Conservation (phyloP, 2,888 invertebrate genomes). For the Lithophane socia region DNA sequence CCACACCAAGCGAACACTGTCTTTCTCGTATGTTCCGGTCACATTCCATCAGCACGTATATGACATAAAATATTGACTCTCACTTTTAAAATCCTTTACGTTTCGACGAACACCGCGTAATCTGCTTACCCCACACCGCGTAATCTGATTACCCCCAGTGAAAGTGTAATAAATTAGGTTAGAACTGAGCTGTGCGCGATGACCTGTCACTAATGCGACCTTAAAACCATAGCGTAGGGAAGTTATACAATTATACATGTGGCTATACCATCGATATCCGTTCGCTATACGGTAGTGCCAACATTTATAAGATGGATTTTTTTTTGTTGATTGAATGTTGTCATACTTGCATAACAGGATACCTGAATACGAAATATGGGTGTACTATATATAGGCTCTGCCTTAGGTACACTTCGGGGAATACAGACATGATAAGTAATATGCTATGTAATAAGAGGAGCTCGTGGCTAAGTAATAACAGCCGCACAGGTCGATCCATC, state of each 20-base stretch:
- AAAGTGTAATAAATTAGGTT: slow-evolving; percentile 56
- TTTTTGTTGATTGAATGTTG: background rate
- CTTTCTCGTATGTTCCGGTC: too few species aligned
- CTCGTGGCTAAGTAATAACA: too few species aligned
- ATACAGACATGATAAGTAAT: too few species aligned
- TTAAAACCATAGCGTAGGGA: slow-evolving; percentile 36
- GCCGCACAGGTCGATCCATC: too few species aligned
- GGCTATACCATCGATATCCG: background rate
- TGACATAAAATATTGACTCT: background rate
- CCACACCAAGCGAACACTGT: too few species aligned
- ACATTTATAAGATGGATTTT: background rate
- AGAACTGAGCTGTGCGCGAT: slow-evolving; percentile 33
- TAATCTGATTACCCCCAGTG: slow-evolving; percentile 37
- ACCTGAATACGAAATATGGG: too few species aligned
- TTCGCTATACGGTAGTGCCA: background rate
- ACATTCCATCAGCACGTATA: too few species aligned
- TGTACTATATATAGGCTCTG: too few species aligned
- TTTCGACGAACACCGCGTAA: slow-evolving; percentile 18
- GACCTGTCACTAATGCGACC: slow-evolving; percentile 60
- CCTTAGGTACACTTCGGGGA: too few species aligned
- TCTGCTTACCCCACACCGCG: slow-evolving; percentile 16
- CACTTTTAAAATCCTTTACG: slow-evolving; percentile 6
- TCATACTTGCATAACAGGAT: background rate
- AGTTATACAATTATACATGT: slow-evolving; percentile 15
- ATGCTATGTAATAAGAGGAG: too few species aligned